A percentile compares a stretch with the other conserved stretches of the same genome.
These are phyloP conservation scores for Aphelenchoides avenae DNA, from an alignment of 1,140 invertebrate genomes.

Conservation along the genomic window DNA sequence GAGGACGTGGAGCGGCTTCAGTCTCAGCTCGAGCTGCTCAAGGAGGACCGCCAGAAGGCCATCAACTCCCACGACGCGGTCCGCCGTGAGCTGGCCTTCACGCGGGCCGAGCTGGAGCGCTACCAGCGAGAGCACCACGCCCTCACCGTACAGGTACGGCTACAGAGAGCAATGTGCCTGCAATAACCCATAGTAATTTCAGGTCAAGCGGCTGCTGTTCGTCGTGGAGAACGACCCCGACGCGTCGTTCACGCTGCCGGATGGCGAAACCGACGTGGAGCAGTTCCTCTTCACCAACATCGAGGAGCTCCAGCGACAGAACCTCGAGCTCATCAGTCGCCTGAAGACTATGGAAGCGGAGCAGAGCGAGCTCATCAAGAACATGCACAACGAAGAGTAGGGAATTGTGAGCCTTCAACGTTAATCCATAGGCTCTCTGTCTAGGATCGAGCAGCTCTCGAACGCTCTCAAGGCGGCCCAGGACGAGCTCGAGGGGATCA, in stretches of 20 bases:
- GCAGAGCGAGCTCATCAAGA: conserved; percentile 20
- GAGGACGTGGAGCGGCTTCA: conserved; percentile 26
- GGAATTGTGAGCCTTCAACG: neutral
- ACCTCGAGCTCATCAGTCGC: conserved; percentile 23
- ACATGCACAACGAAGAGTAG: conserved; percentile 26
- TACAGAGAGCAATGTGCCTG: conserved; percentile 1
- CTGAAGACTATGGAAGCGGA: conserved; percentile 17
- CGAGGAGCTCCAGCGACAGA: conserved; percentile 25
- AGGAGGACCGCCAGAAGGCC: conserved; percentile 25
- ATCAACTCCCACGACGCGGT: conserved; percentile 10
- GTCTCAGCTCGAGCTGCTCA: conserved; percentile 15
- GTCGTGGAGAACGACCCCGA: conserved; percentile 21
- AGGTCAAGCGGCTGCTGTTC: conserved; percentile 26
- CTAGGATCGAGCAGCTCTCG: conserved; percentile 15
- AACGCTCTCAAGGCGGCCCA: conserved; percentile 1
- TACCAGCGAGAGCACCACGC: conserved; percentile 26
- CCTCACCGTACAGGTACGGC: conserved; percentile 16
- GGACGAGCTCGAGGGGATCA: conserved; percentile 19
- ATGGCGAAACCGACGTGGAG: neutral
- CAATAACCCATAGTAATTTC: neutral
- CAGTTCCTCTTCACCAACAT: conserved; percentile 32
- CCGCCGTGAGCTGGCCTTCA: conserved; percentile 24
- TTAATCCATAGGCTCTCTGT: conserved; percentile 3
- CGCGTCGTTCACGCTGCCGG: neutral
- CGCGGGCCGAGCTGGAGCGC: conserved; percentile 25